Evolutionary conservation across 2,113 vertebrate genomes (phyloP).

Genomic region (Catharus bicknelli): DNA sequence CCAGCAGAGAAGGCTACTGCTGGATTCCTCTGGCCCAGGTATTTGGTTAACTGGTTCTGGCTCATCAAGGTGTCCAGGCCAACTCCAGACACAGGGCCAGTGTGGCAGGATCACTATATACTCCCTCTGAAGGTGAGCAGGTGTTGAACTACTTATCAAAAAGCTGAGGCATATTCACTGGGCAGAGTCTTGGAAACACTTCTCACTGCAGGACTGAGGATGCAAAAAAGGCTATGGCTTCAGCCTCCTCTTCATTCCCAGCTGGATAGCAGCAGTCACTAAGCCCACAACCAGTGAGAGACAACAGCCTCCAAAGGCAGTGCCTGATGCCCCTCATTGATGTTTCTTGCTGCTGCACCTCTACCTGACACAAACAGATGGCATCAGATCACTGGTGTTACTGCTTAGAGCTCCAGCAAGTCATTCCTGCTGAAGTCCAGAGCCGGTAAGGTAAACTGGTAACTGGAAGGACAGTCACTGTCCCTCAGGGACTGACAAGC

Average conservation of each 20-base stretch:
- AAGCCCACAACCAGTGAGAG: neutral
- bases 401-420: neutral
- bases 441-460: neutral
- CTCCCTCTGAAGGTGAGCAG: fast-evolving
- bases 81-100: neutral
- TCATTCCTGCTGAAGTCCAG: neutral
- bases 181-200: neutral
- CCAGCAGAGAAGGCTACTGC: neutral
- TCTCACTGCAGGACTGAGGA: neutral
- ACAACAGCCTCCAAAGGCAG: neutral
- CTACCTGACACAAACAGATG: neutral
- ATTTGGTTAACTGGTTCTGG: neutral
- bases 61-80: neutral
- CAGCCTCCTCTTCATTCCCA: neutral
- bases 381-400: neutral
- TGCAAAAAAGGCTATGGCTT: neutral
- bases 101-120: neutral
- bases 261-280: neutral
- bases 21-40: neutral
- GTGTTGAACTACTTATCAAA: neutral
- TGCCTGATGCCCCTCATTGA: neutral
- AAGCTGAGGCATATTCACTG: neutral
- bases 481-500: neutral
- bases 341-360: neutral
- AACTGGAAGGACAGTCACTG: neutral